phyloP scores from a whole-genome alignment of 2,888 invertebrate species.

The Spilosoma lubricipeda region DNA sequence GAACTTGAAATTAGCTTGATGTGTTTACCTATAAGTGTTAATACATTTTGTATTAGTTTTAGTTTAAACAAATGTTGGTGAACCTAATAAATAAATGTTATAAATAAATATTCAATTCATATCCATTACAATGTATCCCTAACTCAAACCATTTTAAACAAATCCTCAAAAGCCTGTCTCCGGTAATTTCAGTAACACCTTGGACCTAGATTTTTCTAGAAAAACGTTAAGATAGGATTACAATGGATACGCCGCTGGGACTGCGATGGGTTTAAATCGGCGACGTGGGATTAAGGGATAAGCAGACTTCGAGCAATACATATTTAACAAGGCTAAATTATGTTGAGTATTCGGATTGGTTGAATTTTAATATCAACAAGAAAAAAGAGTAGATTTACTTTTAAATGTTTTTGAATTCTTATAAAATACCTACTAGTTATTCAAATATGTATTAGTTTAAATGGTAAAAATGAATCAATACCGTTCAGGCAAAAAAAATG shows the following conservation, averaged over 20 bases:
- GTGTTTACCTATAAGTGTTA: too few relatives aligned
- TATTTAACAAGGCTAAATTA: constrained; percentile 40
- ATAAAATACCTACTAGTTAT: background rate
- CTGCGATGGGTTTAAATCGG: constrained; percentile 35
- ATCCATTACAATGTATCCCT: background rate
- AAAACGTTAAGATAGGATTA: constrained; percentile 38
- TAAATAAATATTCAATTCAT: background rate
- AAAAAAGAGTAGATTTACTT: background rate
- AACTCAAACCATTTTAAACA: constrained; percentile 4
- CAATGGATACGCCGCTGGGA: constrained; percentile 31
- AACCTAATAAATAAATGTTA: background rate
- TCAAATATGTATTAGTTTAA: background rate
- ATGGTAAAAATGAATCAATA: background rate
- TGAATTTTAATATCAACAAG: constrained; percentile 5
- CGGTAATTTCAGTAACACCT: constrained; percentile 20
- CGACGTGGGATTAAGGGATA: constrained; percentile 38
- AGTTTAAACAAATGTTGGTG: too few relatives aligned
- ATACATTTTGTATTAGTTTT: too few relatives aligned
- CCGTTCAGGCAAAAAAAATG: background rate
- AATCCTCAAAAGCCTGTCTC: constrained; percentile 4
- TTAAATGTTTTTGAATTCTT: background rate
- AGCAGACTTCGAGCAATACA: constrained; percentile 41
- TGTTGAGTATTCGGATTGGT: constrained; percentile 11
- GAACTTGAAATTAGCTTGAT: too few relatives aligned
- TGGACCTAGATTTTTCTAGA: constrained; percentile 42